Evolutionary conservation across 2,113 vertebrate species (phyloP).

Genomic region (Hyperopisus bebe): DNA sequence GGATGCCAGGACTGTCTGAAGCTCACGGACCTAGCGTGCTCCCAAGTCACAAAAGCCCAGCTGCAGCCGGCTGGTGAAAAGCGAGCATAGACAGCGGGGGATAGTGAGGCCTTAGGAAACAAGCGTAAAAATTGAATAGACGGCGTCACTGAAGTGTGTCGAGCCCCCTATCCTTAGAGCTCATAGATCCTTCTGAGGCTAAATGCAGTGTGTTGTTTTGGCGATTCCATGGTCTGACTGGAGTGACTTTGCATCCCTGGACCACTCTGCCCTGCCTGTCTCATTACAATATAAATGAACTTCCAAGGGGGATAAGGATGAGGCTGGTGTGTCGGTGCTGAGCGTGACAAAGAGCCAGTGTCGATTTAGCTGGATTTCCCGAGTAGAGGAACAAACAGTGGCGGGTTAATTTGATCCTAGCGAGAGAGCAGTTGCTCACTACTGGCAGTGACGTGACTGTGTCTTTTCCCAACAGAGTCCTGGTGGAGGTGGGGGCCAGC

Average conservation of each 20-base stretch:
- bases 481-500: not conserved
- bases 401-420: not conserved
- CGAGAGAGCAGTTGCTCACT: not conserved
- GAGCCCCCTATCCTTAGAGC: not conserved
- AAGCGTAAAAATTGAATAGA: not conserved
- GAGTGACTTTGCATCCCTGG: not conserved
- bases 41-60: not conserved
- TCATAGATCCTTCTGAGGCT: not conserved
- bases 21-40: not conserved
- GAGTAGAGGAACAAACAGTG: not conserved
- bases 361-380: not conserved
- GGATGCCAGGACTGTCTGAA: not conserved
- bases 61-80: not conserved
- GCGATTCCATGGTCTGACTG: not conserved
- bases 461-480: constrained; percentile 14
- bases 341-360: not conserved
- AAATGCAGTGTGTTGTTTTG: constrained; percentile 5
- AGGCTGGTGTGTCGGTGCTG: not conserved
- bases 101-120: not conserved
- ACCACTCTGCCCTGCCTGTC: not conserved
- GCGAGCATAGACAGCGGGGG: not conserved
- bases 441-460: not conserved
- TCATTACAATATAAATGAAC: not conserved
- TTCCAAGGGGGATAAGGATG: not conserved
- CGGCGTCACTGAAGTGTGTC: not conserved